phyloP scores from a whole-genome alignment of 2,113 vertebrate genomes.

The Silurus asotus region DNA sequence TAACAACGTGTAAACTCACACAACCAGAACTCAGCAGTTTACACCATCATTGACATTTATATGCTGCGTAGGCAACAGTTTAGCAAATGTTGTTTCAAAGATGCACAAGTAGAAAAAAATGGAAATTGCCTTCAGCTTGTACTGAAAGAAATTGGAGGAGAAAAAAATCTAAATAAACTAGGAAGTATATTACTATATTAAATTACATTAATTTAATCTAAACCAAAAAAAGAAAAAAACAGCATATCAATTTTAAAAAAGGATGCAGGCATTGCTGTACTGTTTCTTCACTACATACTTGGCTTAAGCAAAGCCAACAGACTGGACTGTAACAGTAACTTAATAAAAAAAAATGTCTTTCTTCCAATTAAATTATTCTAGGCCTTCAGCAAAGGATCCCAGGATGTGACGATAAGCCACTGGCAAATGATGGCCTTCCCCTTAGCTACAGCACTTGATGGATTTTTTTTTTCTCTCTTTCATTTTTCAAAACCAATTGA shows the following conservation, averaged over 20 bases:
- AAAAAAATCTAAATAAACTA: neutral
- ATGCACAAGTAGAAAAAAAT: neutral
- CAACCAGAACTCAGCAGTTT: slow-evolving; percentile 29
- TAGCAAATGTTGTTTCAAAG: slow-evolving; percentile 25
- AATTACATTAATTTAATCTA: slow-evolving; percentile 31
- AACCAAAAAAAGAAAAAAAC: neutral
- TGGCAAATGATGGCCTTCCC: slow-evolving; percentile 24
- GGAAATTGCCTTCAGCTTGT: slow-evolving; percentile 16
- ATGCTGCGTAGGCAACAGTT: slow-evolving; percentile 29
- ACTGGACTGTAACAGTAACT: slow-evolving; percentile 27
- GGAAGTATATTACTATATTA: neutral
- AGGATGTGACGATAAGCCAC: slow-evolving; percentile 33
- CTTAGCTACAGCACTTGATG: slow-evolving; percentile 30
- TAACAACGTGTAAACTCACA: slow-evolving; percentile 23
- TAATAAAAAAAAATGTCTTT: slow-evolving; percentile 13
- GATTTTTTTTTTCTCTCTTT: slow-evolving; percentile 30
- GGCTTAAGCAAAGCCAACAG: slow-evolving; percentile 25
- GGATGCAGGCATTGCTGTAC: neutral
- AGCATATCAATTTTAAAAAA: slow-evolving; percentile 13
- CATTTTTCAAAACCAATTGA: slow-evolving; percentile 41
- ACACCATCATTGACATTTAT: slow-evolving; percentile 20
- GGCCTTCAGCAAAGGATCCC: slow-evolving; percentile 27
- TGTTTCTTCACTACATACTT: slow-evolving; percentile 1
- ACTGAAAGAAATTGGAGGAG: neutral
- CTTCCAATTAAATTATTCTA: slow-evolving; percentile 20